phyloP scores from a whole-genome alignment of 2,888 invertebrate species.

The Thera britannica region DNA sequence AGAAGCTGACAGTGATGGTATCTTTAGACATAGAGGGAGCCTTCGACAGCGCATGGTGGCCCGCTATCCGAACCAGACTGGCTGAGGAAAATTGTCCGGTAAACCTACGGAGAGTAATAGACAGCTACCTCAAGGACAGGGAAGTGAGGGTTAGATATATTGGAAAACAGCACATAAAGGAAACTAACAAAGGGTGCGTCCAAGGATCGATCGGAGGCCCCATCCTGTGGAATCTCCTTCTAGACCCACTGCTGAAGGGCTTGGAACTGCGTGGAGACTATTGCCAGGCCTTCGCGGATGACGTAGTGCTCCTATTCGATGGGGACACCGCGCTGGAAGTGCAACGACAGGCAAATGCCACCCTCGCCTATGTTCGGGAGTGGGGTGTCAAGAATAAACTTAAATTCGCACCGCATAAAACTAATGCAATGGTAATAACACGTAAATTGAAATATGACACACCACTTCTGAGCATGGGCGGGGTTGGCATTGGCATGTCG shows the following conservation, averaged over 20 bases:
- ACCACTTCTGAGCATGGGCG: constrained; percentile 1
- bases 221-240: neutral
- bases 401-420: neutral
- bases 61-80: neutral
- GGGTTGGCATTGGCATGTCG: too few relatives aligned
- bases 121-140: neutral
- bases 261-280: too few relatives aligned
- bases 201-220: constrained; percentile 1
- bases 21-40: neutral
- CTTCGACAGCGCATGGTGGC: neutral
- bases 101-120: neutral
- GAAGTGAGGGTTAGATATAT: neutral
- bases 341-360: too few relatives aligned
- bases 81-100: constrained; percentile 2
- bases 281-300: too few relatives aligned
- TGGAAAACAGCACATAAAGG: neutral
- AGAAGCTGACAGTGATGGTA: neutral
- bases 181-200: neutral
- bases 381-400: too few relatives aligned
- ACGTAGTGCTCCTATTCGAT: too few relatives aligned
- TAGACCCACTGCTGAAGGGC: too few relatives aligned
- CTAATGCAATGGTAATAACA: neutral
- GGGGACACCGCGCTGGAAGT: too few relatives aligned
- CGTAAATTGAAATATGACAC: neutral
- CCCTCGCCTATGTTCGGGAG: too few relatives aligned